Base-by-base conservation (phyloP, 2,888 invertebrate genomes). In the Torymus aiolomorphi region DNA sequence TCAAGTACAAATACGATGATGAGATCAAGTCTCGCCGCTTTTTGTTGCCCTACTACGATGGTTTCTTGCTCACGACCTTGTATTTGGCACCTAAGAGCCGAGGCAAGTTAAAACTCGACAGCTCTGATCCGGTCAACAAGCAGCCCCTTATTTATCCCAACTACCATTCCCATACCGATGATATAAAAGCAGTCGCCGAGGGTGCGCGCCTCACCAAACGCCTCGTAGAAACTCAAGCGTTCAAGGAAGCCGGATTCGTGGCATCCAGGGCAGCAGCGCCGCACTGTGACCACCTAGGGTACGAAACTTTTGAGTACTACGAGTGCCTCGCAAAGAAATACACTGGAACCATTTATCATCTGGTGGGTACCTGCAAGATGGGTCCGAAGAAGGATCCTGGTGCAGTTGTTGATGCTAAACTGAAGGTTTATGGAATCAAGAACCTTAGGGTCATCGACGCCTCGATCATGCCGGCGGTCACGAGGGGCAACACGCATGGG, bases 201-300 rank as follows among this genome's bases (percentile, higher is more conserved):
- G 82, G 77, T 2, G 74, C 65, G 4, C 12, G 61, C 10, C 59
- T 73, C 1, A 67, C 69, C 3, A 70, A 66, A 16, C 14, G 24
- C 12, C n/a, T 82, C 0, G 18, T 70, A 0, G 16, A 77, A n/a
- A 67, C 80, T 5, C 18, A 67, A 13, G 51, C 70, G 3, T 82
- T 82, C 56, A 59, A 56, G 11, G 12, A 69, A 1, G 71, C 65
- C 2, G 74, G 77, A 13, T 82, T 63, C 51, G 62, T 16, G 3
- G 2, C 49, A 2, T 56, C 95, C 83, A 93, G 92, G 63, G 94
- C 95, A 70, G 94, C 95, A 0, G 91, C 96, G 89, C 96, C 65
- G 11, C 4, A 49, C 2, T 82, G 80, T 14, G 67, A 80, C n/a
- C 61, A 77, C 13, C 56, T 71, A 3, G 74, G 70, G 2, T 80